Evolutionary conservation across 1,140 invertebrate species (phyloP).

Genomic region (Octopus bimaculoides): DNA sequence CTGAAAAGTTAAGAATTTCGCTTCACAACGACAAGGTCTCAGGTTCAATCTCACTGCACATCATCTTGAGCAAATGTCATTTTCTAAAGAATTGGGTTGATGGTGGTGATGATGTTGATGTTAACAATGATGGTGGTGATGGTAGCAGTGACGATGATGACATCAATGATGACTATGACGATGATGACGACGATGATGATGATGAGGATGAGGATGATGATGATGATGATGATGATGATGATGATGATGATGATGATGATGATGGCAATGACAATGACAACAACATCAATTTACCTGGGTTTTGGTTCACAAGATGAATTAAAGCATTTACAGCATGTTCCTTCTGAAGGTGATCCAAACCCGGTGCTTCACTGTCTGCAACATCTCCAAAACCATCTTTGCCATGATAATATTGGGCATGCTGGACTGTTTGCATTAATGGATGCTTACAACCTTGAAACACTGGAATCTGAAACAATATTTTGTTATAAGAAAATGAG

Average conservation of each 20-base stretch:
- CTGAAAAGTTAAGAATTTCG: too few relatives aligned
- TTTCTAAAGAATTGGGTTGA: not conserved
- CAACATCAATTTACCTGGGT: conserved; percentile 33
- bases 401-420: conserved; percentile 55
- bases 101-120: not conserved
- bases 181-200: too few relatives aligned
- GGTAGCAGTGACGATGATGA: not conserved
- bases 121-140: too few relatives aligned
- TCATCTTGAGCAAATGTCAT: not conserved
- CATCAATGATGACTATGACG: too few relatives aligned
- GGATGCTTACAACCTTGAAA: conserved; percentile 63
- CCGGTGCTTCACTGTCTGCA: conserved; percentile 44
- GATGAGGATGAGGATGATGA: not conserved
- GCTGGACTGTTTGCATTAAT: conserved; percentile 54
- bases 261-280: not conserved
- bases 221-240: not conserved
- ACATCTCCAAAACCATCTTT: conserved; percentile 66
- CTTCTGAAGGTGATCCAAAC: conserved; percentile 26
- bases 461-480: conserved; percentile 65
- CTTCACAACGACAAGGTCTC: too few relatives aligned
- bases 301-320: conserved; percentile 33
- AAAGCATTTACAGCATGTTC: conserved; percentile 40
- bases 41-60: too few relatives aligned
- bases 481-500: too few relatives aligned
- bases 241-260: too few relatives aligned